phyloP scores from a whole-genome alignment of 2,888 invertebrate species.

The Emmelina monodactyla region DNA sequence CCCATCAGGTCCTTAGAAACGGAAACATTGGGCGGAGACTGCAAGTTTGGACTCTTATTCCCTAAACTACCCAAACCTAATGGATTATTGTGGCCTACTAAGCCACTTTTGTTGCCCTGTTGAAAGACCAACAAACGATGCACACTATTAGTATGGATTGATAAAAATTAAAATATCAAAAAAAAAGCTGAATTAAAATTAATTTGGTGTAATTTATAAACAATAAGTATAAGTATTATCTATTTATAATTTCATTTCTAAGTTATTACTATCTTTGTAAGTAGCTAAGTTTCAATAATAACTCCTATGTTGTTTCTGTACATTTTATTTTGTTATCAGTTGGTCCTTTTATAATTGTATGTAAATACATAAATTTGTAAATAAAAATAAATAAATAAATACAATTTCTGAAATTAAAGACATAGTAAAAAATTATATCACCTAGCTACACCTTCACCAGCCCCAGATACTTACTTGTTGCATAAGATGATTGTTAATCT shows the following conservation, averaged over 20 bases:
- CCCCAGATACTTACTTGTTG: constrained; percentile 67
- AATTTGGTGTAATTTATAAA: too few species aligned
- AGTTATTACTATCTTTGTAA: background rate
- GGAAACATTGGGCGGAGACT: constrained; percentile 85
- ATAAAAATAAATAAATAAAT: too few species aligned
- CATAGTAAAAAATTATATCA: too few species aligned
- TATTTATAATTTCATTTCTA: background rate
- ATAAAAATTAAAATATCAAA: background rate
- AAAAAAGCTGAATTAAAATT: background rate
- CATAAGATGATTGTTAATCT: constrained; percentile 73
- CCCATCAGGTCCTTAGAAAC: constrained; percentile 83
- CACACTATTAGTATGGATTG: constrained; percentile 34
- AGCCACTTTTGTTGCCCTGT: constrained; percentile 75
- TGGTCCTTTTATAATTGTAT: too few species aligned
- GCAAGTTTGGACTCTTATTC: constrained; percentile 84
- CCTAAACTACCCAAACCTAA: constrained; percentile 79
- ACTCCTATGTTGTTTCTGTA: too few species aligned
- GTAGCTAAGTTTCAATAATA: too few species aligned
- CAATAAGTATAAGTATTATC: too few species aligned
- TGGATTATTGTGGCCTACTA: constrained; percentile 75
- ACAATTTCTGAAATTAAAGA: too few species aligned
- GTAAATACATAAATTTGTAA: too few species aligned
- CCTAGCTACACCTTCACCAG: constrained; percentile 20
- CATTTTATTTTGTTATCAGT: too few species aligned
- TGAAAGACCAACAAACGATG: constrained; percentile 56